A percentile compares a stretch with the other conserved stretches of the same genome.
These are phyloP conservation scores for Eulithis prunata DNA, from an alignment of 2,888 invertebrate genomes.

Conservation along the genomic window DNA sequence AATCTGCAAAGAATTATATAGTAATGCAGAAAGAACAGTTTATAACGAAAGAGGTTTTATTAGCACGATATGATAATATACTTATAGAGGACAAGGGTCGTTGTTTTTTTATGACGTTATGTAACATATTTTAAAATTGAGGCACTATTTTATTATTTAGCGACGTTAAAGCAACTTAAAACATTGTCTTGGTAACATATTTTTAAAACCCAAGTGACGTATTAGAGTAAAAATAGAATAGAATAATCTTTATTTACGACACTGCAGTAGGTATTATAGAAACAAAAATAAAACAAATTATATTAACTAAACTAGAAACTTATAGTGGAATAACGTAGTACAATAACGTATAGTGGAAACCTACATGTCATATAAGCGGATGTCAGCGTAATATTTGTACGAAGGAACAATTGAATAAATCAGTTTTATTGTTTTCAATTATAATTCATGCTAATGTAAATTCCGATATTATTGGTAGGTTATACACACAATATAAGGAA, in stretches of 20 bases:
- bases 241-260: too few relatives aligned
- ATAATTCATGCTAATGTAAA: slow-evolving; percentile 42
- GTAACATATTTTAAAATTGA: not conserved
- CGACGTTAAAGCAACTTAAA: too few relatives aligned
- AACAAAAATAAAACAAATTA: not conserved
- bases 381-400: slow-evolving; percentile 9
- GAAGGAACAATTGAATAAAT: slow-evolving; percentile 49
- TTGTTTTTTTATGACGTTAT: not conserved
- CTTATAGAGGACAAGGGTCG: slow-evolving; percentile 7
- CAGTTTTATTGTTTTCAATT: slow-evolving; percentile 52
- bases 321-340: not conserved
- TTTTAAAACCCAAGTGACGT: too few relatives aligned
- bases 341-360: not conserved
- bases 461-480: slow-evolving; percentile 40
- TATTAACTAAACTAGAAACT: not conserved
- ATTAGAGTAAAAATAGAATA: too few relatives aligned
- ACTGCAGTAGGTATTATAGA: too few relatives aligned
- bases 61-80: slow-evolving; percentile 16
- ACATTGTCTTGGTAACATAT: too few relatives aligned
- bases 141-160: too few relatives aligned
- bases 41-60: slow-evolving; percentile 53
- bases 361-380: not conserved
- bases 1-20: slow-evolving; percentile 62
- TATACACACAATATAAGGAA: slow-evolving; percentile 44
- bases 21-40: slow-evolving; percentile 33